These are phyloP conservation scores for Crotalus horridus DNA, from an alignment of 2,113 vertebrate genomes.

Conservation along the genomic window DNA sequence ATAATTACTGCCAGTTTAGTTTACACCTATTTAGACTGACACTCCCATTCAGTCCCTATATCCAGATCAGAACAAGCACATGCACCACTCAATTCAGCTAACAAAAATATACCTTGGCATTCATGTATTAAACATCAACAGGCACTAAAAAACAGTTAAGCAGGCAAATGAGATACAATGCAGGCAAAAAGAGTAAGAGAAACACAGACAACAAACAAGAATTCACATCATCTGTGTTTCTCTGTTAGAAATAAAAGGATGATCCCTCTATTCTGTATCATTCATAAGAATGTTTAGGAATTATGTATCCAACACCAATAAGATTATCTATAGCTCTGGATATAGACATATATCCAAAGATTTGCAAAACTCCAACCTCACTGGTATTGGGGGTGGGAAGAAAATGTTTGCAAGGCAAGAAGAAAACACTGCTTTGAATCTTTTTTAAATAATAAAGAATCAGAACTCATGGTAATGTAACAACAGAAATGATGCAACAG, in stretches of 20 bases:
- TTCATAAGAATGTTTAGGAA: background rate
- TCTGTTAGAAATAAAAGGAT: background rate
- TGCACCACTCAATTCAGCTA: background rate
- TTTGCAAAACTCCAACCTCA: background rate
- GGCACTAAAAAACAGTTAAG: background rate
- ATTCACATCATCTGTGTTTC: background rate
- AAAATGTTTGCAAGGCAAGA: background rate
- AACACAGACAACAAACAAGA: background rate
- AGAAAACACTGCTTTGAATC: background rate
- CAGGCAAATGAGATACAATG: background rate
- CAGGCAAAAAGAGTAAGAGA: background rate
- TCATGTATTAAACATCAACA: background rate
- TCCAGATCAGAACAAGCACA: background rate
- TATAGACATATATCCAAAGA: background rate
- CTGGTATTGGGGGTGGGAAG: background rate
- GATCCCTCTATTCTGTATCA: background rate
- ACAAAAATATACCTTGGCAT: background rate
- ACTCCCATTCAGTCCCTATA: background rate
- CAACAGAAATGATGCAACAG: background rate
- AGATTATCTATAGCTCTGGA: background rate
- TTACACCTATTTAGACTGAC: background rate
- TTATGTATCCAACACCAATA: background rate
- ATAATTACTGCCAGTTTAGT: background rate
- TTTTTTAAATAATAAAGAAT: background rate
- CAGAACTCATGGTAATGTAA: background rate